Evolutionary conservation across 2,113 vertebrate genomes (phyloP).

Genomic region (Sorex araneus): DNA sequence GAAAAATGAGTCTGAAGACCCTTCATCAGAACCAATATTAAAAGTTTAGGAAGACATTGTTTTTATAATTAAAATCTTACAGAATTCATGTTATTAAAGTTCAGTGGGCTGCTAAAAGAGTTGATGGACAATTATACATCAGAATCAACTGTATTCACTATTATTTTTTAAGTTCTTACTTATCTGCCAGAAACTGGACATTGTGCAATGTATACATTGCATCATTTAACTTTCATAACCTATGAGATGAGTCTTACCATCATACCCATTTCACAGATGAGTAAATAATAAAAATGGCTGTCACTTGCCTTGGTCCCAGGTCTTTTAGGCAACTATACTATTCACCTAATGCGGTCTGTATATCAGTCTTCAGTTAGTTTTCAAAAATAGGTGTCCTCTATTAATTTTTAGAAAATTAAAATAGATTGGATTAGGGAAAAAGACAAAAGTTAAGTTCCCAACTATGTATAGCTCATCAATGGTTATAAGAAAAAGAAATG

Average conservation of each 20-base stretch:
- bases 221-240: neutral
- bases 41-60: neutral
- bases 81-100: neutral
- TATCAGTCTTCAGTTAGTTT: neutral
- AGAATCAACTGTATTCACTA: neutral
- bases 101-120: neutral
- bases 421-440: constrained; percentile 15
- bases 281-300: neutral
- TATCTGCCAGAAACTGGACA: neutral
- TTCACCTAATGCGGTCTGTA: neutral
- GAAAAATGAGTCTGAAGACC: neutral
- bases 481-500: neutral
- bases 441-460: neutral
- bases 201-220: neutral
- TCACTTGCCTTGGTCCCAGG: neutral
- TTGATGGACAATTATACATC: neutral
- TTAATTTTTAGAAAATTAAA: constrained; percentile 19
- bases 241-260: neutral
- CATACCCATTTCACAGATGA: neutral
- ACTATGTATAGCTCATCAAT: neutral
- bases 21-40: neutral
- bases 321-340: neutral
- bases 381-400: neutral
- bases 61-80: neutral
- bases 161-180: neutral